These are phyloP conservation scores for Halcyon senegalensis DNA, from an alignment of 2,113 vertebrate genomes.

Conservation along the genomic window DNA sequence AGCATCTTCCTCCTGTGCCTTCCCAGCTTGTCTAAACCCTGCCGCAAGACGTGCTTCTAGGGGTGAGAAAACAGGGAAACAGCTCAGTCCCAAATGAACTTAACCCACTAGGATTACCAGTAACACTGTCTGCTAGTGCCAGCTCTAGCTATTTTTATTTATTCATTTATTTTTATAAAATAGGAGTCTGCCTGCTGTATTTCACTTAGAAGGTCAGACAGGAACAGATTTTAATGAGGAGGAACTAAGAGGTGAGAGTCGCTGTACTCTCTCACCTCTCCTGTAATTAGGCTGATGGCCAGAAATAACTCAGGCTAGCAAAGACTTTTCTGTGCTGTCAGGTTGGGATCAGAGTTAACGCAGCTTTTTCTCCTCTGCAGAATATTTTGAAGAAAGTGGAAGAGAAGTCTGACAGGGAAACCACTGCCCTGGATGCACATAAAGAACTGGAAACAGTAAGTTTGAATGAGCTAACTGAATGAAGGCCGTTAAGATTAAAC, in stretches of 20 bases:
- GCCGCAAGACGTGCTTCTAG: neutral
- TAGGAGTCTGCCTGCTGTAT: neutral
- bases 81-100: neutral
- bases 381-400: slow-evolving; percentile 95
- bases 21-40: neutral
- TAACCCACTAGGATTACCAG: neutral
- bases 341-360: neutral
- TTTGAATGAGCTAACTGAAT: neutral
- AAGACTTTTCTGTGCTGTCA: neutral
- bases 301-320: neutral
- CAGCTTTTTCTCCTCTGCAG: slow-evolving; percentile 55
- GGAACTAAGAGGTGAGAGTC: neutral
- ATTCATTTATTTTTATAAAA: neutral
- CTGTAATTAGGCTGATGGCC: slow-evolving; percentile 1
- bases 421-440: slow-evolving; percentile 89
- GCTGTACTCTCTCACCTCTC: neutral
- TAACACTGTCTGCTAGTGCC: neutral
- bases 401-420: slow-evolving; percentile 87
- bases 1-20: neutral
- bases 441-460: slow-evolving; percentile 90
- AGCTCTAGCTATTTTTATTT: neutral
- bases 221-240: neutral
- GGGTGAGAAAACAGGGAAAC: neutral
- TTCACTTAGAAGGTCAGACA: neutral
- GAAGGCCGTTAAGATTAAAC: neutral